Evolutionary conservation across 2,113 vertebrate species (phyloP), one percentile per base, ranked within the genome.

Genomic region (Prunella himalayana): DNA sequence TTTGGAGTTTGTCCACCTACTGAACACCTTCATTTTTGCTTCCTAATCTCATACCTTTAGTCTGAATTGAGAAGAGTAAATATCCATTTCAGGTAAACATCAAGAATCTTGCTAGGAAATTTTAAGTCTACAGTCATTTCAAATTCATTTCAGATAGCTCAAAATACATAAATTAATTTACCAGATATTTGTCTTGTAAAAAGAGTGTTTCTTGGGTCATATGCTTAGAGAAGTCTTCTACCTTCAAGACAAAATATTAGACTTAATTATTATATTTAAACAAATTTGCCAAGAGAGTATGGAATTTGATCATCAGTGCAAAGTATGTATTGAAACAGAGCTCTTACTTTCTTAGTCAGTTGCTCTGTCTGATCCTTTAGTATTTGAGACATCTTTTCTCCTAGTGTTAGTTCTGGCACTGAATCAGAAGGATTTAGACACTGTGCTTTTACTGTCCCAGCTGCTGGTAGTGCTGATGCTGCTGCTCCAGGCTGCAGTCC

Each of bases 321-420:
- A 82, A 65, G 44, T 50, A 63, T 14, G 16, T 41, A 54, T 30
- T 76, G 47, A 96, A 95, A 77, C 8, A 70, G 47, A 90, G 54
- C 20, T 81, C 45, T 88, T 64, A 99, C 99, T 97, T 98, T 98
- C 80, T 96, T 93, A 97, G 95, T 98, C 91, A 99, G 98, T 61
- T 98, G 97, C 35, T 97, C 93, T 47, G 99, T 98, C 92, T 99
- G 98, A 87, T 98, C 98, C 93, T 85, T 98, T 51, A 99, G 97
- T 82, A 98, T 98, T 84, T 97, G 88, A 47, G 98, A 98, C 98
- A 99, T 98, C 91, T 95, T 97, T 81, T 98, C 98, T n/a, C 99
- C 99, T 12, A 98, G 98, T 87, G 97, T 98, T 51, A 88, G 78
- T 85, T 78, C 87, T 81, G 97, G 95, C 57, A 95, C 81, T 82